Evolutionary conservation across 1,140 invertebrate species (phyloP), one percentile per base, ranked within the genome.

Genomic region (Zaprionus tsacasi): DNA sequence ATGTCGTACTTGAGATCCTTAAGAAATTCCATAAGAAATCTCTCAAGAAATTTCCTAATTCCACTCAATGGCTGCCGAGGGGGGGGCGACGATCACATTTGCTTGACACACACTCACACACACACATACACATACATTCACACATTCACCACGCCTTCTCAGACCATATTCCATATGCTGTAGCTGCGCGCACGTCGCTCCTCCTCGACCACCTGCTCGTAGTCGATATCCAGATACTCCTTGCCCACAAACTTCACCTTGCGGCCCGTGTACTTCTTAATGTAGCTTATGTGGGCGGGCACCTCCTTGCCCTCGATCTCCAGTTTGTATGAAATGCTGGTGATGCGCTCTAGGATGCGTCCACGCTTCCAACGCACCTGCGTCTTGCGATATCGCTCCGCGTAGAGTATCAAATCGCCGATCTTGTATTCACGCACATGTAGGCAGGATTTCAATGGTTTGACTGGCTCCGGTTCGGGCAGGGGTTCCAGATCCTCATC

Each of bases 121-220:
- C 43, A 52, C 30, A 56, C 36, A 33, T 5, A 45, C 35, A 50
- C 8, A 12, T 0, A 48, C 15, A 17, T n/a, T 17, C 8, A 48
- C 10, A 50, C 4, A 50, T 50, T 50, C 17, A 13, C 54, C 17
- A 3, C 55, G 6, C 1, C 55, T 7, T 33, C 30, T 67, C 76
- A 90, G 64, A 91, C 91, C 81, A 91, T 91, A 75, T 91, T 92
- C 91, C 91, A 92, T 86, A 92, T 92, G 80, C 91, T 92, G 59
- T 92, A 92, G 57, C 80, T 83, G 60, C 86, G 91, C 55, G 88
- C 85, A 27, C 78, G 78, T 59, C 83, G 78, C 77, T 92, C 91
- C 65, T 92, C 87, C 70, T 91, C 87, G 25, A 79, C 91, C 33
- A 91, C 78, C 66, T 92, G 91, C 38, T 91, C 91, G 65, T 92